Conservation (phyloP, 2,113 vertebrate genomes). For the Eudorcas thomsonii region DNA sequence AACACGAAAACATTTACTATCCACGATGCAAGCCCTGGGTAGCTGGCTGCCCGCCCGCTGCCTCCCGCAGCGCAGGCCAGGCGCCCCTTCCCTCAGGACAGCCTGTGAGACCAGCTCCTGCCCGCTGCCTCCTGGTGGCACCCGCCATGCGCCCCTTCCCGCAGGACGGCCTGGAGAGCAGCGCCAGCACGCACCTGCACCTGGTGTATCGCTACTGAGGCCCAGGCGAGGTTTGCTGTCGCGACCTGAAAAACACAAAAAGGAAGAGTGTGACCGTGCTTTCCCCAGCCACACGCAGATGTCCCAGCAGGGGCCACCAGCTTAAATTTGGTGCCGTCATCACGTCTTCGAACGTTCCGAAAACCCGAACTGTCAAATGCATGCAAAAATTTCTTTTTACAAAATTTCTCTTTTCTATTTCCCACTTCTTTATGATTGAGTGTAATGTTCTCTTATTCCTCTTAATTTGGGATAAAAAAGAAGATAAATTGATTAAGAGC, state of each 20-base stretch:
- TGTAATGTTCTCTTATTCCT: not conserved
- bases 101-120: no score
- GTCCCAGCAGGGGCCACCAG: not conserved
- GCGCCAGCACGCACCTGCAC: conserved; percentile 88
- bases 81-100: not conserved
- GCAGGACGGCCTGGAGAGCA: not conserved
- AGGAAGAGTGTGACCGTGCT: not conserved
- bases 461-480: not conserved
- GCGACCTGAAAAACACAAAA: conserved; percentile 86
- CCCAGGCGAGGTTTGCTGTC: conserved; percentile 97
- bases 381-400: not conserved
- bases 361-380: not conserved
- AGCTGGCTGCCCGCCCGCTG: rapidly evolving
- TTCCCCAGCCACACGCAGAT: rapidly evolving
- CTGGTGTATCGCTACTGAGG: conserved; percentile 97
- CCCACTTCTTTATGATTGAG: not conserved
- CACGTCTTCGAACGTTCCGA: not conserved
- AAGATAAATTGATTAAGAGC: not conserved
- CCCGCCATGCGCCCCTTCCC: no score
- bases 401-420: not conserved
- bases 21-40: not conserved
- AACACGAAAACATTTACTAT: not conserved
- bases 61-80: rapidly evolving
- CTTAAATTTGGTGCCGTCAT: not conserved
- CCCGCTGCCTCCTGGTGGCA: no score